Evolutionary conservation across 2,888 invertebrate species (phyloP).

Genomic region (Nomada hirtipes): DNA sequence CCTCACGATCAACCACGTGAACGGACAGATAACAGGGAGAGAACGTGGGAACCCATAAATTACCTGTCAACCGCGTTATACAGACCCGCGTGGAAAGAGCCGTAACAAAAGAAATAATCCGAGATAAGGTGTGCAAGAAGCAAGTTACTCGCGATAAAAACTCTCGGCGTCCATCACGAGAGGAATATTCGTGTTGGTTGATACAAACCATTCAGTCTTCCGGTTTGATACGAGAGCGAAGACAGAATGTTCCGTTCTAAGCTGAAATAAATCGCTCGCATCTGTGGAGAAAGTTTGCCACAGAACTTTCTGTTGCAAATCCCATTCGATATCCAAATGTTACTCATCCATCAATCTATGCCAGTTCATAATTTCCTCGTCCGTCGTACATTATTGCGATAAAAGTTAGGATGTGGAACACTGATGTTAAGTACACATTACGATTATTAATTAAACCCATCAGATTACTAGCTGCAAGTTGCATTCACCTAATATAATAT

Average conservation of each 20-base stretch:
- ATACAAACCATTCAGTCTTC: slow-evolving; percentile 49
- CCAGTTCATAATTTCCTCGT: no score
- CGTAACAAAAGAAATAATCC: slow-evolving; percentile 49
- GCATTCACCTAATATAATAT: no score
- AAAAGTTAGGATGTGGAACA: no score
- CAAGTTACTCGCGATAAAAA: slow-evolving; percentile 49
- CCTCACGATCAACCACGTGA: slow-evolving; percentile 6
- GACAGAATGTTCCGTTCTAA: not conserved
- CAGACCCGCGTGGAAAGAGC: slow-evolving; percentile 37
- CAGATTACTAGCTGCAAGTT: no score
- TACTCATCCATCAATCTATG: no score
- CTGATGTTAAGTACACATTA: no score
- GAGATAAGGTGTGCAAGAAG: slow-evolving; percentile 37
- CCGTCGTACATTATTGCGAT: no score
- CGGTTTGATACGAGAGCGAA: slow-evolving; percentile 42
- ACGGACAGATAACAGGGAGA: not conserved
- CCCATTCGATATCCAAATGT: no score
- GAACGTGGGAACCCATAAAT: slow-evolving; percentile 34
- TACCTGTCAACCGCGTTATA: slow-evolving; percentile 47
- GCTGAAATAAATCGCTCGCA: not conserved
- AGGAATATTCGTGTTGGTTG: slow-evolving; percentile 29
- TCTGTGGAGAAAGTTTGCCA: no score
- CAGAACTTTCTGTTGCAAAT: not conserved
- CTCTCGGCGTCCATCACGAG: slow-evolving; percentile 18
- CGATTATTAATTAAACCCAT: no score